Evolutionary conservation across 2,113 vertebrate species (phyloP).

Genomic region (Grallaria varia): DNA sequence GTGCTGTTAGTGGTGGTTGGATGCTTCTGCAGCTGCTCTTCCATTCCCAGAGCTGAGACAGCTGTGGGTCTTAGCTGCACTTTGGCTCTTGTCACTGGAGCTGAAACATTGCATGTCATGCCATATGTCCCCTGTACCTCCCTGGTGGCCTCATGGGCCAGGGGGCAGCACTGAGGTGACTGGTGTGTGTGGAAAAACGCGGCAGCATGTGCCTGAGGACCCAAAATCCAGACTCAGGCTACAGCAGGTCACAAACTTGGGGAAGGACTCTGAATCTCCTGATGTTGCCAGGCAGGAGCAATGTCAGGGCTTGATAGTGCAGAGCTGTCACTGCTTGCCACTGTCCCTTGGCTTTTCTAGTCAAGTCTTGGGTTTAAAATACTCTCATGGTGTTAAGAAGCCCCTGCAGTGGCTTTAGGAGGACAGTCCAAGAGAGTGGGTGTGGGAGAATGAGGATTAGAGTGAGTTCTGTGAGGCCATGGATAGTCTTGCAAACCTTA

Average conservation of each 20-base stretch:
- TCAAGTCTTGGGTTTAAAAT: background rate
- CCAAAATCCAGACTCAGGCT: background rate
- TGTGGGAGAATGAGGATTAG: accelerated
- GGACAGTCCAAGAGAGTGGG: too few relatives aligned
- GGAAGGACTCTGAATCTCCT: accelerated
- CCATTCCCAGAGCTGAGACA: background rate
- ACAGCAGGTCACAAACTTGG: background rate
- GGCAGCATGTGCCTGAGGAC: background rate
- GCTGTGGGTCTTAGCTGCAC: background rate
- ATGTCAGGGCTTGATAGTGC: background rate
- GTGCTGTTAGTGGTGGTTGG: background rate
- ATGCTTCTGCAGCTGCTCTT: background rate
- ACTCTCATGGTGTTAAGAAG: background rate
- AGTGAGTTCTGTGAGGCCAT: background rate
- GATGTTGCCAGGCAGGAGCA: background rate
- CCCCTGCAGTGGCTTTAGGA: background rate
- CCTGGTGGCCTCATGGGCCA: background rate
- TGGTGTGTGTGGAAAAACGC: background rate
- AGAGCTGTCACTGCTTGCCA: background rate
- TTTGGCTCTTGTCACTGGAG: background rate
- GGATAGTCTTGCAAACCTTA: background rate
- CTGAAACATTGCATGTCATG: accelerated
- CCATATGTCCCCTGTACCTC: accelerated
- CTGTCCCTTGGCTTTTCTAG: background rate
- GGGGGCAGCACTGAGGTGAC: background rate